These are phyloP conservation scores for Pachydiplax longipennis DNA, from an alignment of 2,888 invertebrate genomes.

Conservation along the genomic window DNA sequence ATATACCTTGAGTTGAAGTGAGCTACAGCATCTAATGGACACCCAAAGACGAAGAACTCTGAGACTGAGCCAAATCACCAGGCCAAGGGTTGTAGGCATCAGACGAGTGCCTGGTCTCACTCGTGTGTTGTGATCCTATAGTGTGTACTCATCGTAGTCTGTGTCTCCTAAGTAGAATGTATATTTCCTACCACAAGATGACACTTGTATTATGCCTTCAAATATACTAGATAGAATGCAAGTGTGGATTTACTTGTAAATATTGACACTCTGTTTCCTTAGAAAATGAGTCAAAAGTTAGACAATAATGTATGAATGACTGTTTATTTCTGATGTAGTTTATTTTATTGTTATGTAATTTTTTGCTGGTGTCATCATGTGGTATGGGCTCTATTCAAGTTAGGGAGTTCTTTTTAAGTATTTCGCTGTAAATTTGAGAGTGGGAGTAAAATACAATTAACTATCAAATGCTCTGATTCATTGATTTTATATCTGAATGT, in stretches of 20 bases:
- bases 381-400: constrained; percentile 47
- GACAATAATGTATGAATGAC: constrained; percentile 47
- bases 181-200: constrained; percentile 48
- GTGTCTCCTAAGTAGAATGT: constrained; percentile 44
- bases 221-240: constrained; percentile 19
- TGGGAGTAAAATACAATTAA: constrained; percentile 38
- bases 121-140: constrained; percentile 57
- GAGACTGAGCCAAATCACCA: constrained; percentile 32
- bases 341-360: constrained; percentile 44
- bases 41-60: constrained; percentile 14
- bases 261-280: constrained; percentile 46
- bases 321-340: constrained; percentile 45
- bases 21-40: background rate
- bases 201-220: constrained; percentile 44
- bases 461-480: constrained; percentile 38
- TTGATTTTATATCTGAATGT: background rate
- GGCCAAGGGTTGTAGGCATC: constrained; percentile 38
- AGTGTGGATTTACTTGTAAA: constrained; percentile 47
- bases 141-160: constrained; percentile 48
- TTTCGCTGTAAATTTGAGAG: constrained; percentile 45
- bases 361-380: constrained; percentile 49
- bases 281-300: constrained; percentile 47
- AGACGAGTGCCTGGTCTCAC: constrained; percentile 53
- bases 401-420: constrained; percentile 49
- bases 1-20: constrained; percentile 6